A percentile compares a stretch with the other conserved stretches of the same genome.
Evolutionary conservation across 1,140 invertebrate genomes (phyloP).

Genomic region (Araneus ventricosus): DNA sequence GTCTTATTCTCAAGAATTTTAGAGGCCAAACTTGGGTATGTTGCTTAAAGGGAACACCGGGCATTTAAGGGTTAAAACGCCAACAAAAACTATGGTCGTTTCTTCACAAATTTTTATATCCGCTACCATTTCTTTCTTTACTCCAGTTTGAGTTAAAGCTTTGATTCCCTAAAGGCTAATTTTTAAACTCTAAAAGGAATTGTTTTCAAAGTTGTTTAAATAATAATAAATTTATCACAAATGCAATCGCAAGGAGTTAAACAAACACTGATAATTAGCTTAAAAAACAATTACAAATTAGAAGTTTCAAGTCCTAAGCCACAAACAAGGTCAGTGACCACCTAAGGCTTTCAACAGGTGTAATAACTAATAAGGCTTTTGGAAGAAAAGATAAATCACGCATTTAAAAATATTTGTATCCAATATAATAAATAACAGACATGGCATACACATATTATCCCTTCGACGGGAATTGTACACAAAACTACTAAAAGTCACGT

Average conservation of each 20-base stretch:
- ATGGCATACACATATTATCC: neutral
- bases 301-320: neutral
- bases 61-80: too few species aligned
- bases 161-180: too few species aligned
- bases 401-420: neutral
- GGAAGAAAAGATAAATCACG: neutral
- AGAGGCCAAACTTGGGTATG: too few species aligned
- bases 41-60: too few species aligned
- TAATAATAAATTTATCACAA: neutral
- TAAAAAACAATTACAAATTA: neutral
- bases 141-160: too few species aligned
- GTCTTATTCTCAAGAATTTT: too few species aligned
- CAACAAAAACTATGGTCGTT: too few species aligned
- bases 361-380: neutral
- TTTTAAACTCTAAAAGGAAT: neutral
- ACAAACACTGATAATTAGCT: neutral
- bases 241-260: neutral
- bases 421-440: neutral
- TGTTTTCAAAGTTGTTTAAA: neutral
- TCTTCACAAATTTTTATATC: too few species aligned
- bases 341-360: neutral
- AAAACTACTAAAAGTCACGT: neutral
- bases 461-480: neutral
- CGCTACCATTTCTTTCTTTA: too few species aligned
- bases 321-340: neutral